These are phyloP conservation scores for Ceriagrion tenellum DNA, from an alignment of 2,888 invertebrate species.

Conservation along the genomic window DNA sequence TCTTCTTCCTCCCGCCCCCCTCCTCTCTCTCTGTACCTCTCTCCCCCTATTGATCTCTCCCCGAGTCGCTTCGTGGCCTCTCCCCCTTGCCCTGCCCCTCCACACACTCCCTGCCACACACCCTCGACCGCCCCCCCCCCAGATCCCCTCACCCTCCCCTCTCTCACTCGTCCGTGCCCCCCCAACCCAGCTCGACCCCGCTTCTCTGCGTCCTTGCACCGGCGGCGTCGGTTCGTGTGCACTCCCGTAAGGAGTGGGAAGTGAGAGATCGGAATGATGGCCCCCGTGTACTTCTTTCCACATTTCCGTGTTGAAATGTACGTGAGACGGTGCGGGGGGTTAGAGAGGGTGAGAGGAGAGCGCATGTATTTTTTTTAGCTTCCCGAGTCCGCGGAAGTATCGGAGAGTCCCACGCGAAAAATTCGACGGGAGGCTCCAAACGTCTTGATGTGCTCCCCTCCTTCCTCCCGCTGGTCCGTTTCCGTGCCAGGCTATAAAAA, in stretches of 20 bases:
- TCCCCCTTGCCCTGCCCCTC: constrained; percentile 3
- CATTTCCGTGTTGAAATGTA: background rate
- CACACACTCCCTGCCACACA: background rate
- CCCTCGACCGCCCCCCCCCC: background rate
- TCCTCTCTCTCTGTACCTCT: background rate
- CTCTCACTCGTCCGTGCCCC: background rate
- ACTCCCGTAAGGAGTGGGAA: background rate
- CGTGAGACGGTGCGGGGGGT: background rate
- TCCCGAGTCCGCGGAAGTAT: background rate
- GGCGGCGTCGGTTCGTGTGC: background rate
- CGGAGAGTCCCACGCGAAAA: background rate
- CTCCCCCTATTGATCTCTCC: constrained; percentile 52
- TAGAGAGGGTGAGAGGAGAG: background rate
- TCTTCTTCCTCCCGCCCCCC: background rate
- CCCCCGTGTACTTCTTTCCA: background rate
- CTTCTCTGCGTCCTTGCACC: constrained; percentile 42
- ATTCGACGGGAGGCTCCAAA: background rate
- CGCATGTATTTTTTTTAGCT: background rate
- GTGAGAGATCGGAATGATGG: constrained; percentile 21
- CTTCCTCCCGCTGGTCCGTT: background rate
- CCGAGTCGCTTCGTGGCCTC: background rate
- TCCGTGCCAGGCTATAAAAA: background rate
- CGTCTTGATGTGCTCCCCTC: background rate
- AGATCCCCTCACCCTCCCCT: too few species aligned
- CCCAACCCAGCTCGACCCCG: background rate